These are phyloP conservation scores for Protosalanx chinensis DNA, from an alignment of 2,797 vertebrate genomes.

Conservation along the genomic window DNA sequence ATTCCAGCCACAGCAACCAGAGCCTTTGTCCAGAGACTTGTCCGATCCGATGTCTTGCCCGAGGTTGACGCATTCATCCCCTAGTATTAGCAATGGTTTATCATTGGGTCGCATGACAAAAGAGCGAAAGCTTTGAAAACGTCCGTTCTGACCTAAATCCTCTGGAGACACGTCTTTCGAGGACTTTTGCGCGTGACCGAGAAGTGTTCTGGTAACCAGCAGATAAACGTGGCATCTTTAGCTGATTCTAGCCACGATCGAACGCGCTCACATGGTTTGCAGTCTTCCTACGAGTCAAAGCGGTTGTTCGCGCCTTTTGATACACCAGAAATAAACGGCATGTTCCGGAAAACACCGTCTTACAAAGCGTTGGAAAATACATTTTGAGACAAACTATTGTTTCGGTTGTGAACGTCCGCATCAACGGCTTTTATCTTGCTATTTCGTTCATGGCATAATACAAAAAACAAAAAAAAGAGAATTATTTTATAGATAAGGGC, in stretches of 20 bases:
- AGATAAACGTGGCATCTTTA: slow-evolving; percentile 9
- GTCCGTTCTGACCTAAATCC: slow-evolving; percentile 4
- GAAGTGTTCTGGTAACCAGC: slow-evolving; percentile 15
- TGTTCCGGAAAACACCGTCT: slow-evolving; percentile 25
- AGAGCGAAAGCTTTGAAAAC: slow-evolving; percentile 11
- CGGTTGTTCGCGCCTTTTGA: neutral
- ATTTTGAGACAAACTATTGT: neutral
- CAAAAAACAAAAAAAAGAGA: neutral
- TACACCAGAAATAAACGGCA: slow-evolving; percentile 30
- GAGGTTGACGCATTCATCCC: slow-evolving; percentile 47
- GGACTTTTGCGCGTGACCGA: slow-evolving; percentile 16
- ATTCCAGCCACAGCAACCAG: slow-evolving; percentile 45
- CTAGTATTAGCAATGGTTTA: slow-evolving; percentile 45
- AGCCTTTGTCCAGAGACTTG: slow-evolving; percentile 49
- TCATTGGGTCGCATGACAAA: slow-evolving; percentile 28
- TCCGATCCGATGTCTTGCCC: slow-evolving; percentile 55
- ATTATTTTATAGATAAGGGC: neutral
- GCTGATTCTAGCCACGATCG: neutral
- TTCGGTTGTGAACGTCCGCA: neutral
- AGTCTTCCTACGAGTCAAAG: neutral
- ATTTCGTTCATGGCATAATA: neutral
- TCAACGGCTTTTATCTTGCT: too few relatives aligned
- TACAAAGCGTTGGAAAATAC: neutral
- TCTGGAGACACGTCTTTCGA: slow-evolving; percentile 12
- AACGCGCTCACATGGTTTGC: neutral